Evolutionary conservation across 2,888 invertebrate genomes (phyloP), one percentile per base, ranked within the genome.

Genomic region (Stomorhina lunata): DNA sequence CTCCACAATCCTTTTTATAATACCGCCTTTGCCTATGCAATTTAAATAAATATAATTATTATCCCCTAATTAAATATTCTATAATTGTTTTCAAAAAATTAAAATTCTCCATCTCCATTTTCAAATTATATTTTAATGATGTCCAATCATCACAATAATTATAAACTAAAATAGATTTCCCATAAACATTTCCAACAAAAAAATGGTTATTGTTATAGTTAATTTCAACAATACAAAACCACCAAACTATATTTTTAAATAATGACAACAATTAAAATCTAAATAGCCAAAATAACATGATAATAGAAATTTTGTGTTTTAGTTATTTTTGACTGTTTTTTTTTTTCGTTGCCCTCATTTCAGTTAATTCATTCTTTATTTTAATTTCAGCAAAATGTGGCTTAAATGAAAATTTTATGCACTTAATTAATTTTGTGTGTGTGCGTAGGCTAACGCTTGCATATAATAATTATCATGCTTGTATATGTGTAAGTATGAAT

Each of bases 181-280:
- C 20, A n/a, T 20, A 43, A 50, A 45, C 15, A 57, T 66, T 65
- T 50, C 0, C n/a, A 12, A 4, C 4, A n/a, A 40, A 59, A 59
- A 22, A 50, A 57, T 50, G 43, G 43, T 17, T 43, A 48, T 27
- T 29, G 9, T 69, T n/a, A n/a, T n/a, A n/a, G n/a, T n/a, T n/a
- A n/a, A n/a, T n/a, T 61, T 43, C 9, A 17, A 43, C 61, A 71
- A 32, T 57, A 45, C 15, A 71, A n/a, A 69, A 65, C 55, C 78
- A 37, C 27, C 15, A 45, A 65, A 63, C 20, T 37, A 12, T 45
- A 65, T 45, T 65, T 55, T 17, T 25, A 71, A 69, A 77, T 69
- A 63, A 77, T 69, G 61, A 32, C 80, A 63, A 40, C 66, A 73
- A 66, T 73, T 68, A 80, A 25, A 66, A 43, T 48, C 2, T 34